Conservation (phyloP, 2,888 invertebrate genomes). For the Petrophora chlorosata region DNA sequence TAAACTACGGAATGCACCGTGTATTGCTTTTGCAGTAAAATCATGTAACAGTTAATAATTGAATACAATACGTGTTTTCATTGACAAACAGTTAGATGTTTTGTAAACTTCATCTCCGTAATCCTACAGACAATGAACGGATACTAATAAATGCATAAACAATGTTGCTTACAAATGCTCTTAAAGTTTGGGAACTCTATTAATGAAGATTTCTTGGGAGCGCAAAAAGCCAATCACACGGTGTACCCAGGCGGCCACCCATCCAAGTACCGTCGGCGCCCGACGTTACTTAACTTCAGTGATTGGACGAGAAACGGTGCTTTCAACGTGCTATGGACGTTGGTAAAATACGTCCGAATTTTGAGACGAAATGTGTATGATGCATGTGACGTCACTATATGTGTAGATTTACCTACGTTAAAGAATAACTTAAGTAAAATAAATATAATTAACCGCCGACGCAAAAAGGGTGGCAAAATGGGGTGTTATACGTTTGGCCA, state of each 20-base stretch:
- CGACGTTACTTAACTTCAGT: conserved; percentile 76
- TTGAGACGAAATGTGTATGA: no score
- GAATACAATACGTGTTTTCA: conserved; percentile 25
- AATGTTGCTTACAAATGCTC: conserved; percentile 18
- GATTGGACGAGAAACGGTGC: conserved; percentile 71
- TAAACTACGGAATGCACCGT: background rate
- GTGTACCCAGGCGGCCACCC: conserved; percentile 68
- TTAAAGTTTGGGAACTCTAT: no score
- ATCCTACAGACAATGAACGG: conserved; percentile 31
- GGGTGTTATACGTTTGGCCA: no score
- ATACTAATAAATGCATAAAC: conserved; percentile 13
- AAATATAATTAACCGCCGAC: no score
- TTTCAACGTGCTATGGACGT: conserved; percentile 37
- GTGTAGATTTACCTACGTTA: no score
- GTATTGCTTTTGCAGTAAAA: background rate
- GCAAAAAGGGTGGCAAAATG: no score
- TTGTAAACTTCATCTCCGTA: conserved; percentile 26
- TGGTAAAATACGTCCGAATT: conserved; percentile 7
- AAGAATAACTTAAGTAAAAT: no score
- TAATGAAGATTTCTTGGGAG: background rate
- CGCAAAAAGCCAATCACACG: conserved; percentile 56
- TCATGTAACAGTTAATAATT: conserved; percentile 10
- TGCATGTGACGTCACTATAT: no score
- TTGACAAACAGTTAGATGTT: conserved; percentile 21
- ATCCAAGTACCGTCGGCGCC: conserved; percentile 67